These are phyloP conservation scores for Petrocephalus schoutedeni DNA, from an alignment of 2,797 vertebrate genomes.

Conservation along the genomic window DNA sequence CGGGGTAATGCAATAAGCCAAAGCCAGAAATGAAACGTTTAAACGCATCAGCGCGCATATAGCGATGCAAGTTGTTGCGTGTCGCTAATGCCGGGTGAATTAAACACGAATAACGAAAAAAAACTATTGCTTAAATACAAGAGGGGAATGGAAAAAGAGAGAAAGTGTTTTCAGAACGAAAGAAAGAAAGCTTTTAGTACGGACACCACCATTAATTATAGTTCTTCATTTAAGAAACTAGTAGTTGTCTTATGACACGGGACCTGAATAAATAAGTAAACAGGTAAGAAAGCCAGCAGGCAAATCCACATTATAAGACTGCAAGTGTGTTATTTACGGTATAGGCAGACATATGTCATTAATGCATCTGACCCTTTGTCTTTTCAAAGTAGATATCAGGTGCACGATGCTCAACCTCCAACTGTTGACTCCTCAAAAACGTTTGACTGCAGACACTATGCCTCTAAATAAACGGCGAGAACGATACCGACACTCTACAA, in stretches of 20 bases:
- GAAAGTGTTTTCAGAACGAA: not conserved
- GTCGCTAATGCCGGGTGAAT: not conserved
- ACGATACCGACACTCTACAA: not conserved
- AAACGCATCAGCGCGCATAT: not conserved
- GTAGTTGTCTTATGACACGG: not conserved
- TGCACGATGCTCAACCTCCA: not conserved
- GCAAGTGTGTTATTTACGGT: not conserved
- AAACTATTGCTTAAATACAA: not conserved
- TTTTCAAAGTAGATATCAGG: not conserved
- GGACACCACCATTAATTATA: not conserved
- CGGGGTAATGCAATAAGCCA: not conserved
- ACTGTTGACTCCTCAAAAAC: slow-evolving; percentile 10
- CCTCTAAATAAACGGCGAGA: not conserved
- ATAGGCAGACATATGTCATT: not conserved
- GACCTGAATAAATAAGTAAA: not conserved
- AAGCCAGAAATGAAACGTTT: not conserved
- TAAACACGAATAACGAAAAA: not conserved
- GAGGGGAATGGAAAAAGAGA: not conserved
- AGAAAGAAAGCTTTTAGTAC: not conserved
- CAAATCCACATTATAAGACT: not conserved
- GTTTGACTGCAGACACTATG: not conserved
- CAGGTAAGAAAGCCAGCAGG: not conserved
- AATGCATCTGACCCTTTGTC: not conserved
- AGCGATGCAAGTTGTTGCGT: not conserved
- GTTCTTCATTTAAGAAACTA: not conserved